Conservation (phyloP, 2,888 invertebrate genomes). For the Bugula neritina region DNA sequence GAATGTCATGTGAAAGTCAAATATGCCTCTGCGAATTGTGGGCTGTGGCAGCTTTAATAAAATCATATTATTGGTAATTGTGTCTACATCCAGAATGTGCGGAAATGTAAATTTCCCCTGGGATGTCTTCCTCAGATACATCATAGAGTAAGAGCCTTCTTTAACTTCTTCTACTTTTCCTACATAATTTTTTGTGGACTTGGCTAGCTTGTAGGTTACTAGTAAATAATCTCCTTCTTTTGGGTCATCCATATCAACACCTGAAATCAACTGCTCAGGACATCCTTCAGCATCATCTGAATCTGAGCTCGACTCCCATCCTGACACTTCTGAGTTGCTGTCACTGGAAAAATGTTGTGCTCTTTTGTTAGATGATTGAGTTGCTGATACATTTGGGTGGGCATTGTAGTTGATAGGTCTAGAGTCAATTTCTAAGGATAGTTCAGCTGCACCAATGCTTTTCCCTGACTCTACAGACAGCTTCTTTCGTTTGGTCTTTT, state of each 20-base stretch:
- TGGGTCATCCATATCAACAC: neutral
- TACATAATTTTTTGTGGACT: neutral
- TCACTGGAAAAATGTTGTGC: too few relatives aligned
- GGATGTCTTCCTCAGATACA: neutral
- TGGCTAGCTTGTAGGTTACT: neutral
- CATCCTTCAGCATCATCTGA: neutral
- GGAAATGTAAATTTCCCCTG: neutral
- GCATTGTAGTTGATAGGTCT: too few relatives aligned
- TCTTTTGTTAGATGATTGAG: too few relatives aligned
- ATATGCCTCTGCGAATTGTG: neutral
- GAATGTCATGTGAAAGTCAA: neutral
- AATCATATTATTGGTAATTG: neutral
- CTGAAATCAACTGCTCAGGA: neutral
- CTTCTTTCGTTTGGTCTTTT: neutral
- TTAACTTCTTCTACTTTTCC: neutral
- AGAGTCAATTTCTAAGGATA: too few relatives aligned
- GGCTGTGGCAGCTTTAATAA: neutral
- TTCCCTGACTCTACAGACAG: neutral
- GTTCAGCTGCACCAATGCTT: neutral
- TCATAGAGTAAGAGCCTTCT: neutral
- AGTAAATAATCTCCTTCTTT: neutral
- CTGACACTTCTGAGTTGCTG: too few relatives aligned
- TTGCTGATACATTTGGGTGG: too few relatives aligned
- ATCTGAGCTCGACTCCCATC: too few relatives aligned
- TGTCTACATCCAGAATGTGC: neutral